Percentiles rank a stretch among this genome's conserved stretches.
Conservation (phyloP, 2,113 vertebrate genomes). For the Saguinus imperator region DNA sequence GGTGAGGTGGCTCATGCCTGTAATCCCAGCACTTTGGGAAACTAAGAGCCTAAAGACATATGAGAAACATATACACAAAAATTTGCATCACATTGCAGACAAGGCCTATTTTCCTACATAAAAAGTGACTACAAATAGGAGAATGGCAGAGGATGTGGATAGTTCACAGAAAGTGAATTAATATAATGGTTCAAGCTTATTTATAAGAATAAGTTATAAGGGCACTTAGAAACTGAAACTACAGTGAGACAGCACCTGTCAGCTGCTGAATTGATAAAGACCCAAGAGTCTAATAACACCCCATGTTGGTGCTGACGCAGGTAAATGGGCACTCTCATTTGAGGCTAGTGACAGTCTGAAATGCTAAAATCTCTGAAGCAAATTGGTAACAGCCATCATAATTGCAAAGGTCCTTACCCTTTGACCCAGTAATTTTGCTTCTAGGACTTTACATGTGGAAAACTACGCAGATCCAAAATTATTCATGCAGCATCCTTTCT, state of each 20-base stretch:
- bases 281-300: neutral
- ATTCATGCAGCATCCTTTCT: neutral
- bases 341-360: neutral
- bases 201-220: neutral
- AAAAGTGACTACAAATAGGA: neutral
- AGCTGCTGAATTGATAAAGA: neutral
- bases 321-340: neutral
- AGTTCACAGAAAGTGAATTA: neutral
- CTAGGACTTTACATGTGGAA: neutral
- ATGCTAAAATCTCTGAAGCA: neutral
- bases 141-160: neutral
- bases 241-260: neutral
- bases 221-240: neutral
- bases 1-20: too few relatives aligned
- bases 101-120: neutral
- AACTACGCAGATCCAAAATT: neutral
- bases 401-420: neutral
- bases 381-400: neutral
- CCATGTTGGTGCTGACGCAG: neutral
- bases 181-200: neutral
- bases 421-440: neutral
- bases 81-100: neutral
- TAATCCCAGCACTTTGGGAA: too few relatives aligned
- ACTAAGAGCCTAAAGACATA: neutral
- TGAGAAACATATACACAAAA: neutral